Evolutionary conservation across 2,797 vertebrate genomes (phyloP).

Genomic region (Typhlichthys subterraneus): DNA sequence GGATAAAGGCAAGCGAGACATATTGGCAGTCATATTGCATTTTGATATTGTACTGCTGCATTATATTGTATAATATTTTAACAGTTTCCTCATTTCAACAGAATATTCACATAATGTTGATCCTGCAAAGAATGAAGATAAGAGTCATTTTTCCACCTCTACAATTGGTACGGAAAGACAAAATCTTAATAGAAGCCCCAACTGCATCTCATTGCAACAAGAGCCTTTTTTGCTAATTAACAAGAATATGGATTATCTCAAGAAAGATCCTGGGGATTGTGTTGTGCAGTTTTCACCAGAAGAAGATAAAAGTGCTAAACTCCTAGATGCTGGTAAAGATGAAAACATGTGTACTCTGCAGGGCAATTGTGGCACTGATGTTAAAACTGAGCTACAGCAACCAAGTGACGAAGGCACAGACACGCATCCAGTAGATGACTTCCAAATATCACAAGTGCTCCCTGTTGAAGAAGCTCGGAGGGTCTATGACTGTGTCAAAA

Average conservation of each 20-base stretch:
- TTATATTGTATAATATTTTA: slow-evolving; percentile 22
- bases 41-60: slow-evolving; percentile 22
- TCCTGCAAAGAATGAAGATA: slow-evolving; percentile 22
- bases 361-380: background rate
- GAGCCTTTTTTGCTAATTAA: slow-evolving; percentile 10
- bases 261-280: slow-evolving; percentile 3
- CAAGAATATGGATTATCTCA: slow-evolving; percentile 12
- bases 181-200: background rate
- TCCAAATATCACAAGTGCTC: slow-evolving; percentile 6
- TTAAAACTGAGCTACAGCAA: background rate
- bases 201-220: background rate
- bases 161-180: background rate
- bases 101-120: slow-evolving; percentile 24
- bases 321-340: background rate
- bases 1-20: too few species aligned
- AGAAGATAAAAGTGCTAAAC: background rate
- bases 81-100: slow-evolving; percentile 43
- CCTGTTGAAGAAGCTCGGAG: slow-evolving; percentile 15
- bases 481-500: background rate
- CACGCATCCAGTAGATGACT: background rate
- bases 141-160: slow-evolving; percentile 5
- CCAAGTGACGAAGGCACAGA: background rate
- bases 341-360: background rate
- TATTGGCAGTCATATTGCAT: background rate
- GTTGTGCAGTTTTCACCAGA: background rate